These are phyloP conservation scores for Odontamblyopus lacepedii DNA, from an alignment of 2,797 vertebrate species.

Conservation along the genomic window DNA sequence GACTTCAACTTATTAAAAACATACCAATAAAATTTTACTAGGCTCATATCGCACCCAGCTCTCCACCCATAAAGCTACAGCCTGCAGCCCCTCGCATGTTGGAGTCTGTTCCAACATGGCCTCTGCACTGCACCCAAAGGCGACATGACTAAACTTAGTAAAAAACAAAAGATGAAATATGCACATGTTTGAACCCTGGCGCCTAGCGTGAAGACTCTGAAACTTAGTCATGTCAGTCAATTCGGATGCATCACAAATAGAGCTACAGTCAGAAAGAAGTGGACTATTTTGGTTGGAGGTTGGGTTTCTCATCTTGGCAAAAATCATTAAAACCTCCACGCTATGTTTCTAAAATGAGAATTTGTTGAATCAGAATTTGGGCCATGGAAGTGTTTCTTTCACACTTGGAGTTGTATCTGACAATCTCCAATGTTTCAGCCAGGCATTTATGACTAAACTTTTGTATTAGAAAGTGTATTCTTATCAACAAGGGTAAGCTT, in stretches of 20 bases:
- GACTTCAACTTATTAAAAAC: slow-evolving; percentile 6
- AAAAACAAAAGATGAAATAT: slow-evolving; percentile 12
- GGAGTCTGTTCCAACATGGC: slow-evolving; percentile 36
- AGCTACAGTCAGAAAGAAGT: background rate
- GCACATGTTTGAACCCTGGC: slow-evolving; percentile 21
- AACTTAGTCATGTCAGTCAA: slow-evolving; percentile 6
- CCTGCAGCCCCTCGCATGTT: slow-evolving; percentile 37
- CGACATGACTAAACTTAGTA: slow-evolving; percentile 24
- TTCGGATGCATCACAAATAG: slow-evolving; percentile 32
- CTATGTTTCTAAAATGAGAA: slow-evolving; percentile 1
- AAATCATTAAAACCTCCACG: background rate
- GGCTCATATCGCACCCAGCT: slow-evolving; percentile 12
- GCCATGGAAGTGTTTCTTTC: background rate
- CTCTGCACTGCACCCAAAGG: slow-evolving; percentile 36
- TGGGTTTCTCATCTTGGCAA: background rate
- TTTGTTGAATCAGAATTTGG: background rate
- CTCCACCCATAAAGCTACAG: slow-evolving; percentile 18
- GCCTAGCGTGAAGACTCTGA: slow-evolving; percentile 15
- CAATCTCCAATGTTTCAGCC: too few species aligned
- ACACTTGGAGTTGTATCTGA: background rate
- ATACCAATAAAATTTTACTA: background rate
- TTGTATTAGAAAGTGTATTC: too few species aligned
- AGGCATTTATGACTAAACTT: too few species aligned
- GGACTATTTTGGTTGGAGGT: background rate
- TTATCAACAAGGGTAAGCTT: too few species aligned